These are phyloP conservation scores for Mermis nigrescens DNA, from an alignment of 2,888 invertebrate genomes.

Conservation along the genomic window DNA sequence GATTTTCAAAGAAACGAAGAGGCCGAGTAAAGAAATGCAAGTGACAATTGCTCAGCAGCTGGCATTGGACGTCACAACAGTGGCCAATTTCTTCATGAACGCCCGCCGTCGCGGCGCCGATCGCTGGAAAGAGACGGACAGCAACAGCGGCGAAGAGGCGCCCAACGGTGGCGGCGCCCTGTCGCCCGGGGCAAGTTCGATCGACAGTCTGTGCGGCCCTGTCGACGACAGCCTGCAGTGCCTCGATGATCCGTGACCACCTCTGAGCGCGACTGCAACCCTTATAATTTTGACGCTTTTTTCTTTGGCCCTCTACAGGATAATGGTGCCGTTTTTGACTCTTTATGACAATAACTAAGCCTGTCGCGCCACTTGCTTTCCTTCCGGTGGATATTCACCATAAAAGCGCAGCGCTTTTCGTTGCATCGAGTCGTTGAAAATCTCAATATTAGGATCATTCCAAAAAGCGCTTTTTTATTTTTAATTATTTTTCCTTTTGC, in stretches of 20 bases:
- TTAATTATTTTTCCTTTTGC: too few relatives aligned
- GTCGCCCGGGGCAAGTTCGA: neutral
- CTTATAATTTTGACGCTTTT: too few relatives aligned
- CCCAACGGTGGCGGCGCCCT: neutral
- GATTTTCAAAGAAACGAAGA: conserved; percentile 99
- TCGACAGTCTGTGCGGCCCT: neutral
- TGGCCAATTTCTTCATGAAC: conserved; percentile 99
- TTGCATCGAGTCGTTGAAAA: too few relatives aligned
- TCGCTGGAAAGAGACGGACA: conserved; percentile 64
- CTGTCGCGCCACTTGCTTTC: too few relatives aligned
- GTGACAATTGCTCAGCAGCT: conserved; percentile 92
- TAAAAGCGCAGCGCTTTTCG: too few relatives aligned
- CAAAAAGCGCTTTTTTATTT: too few relatives aligned
- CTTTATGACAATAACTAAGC: too few relatives aligned
- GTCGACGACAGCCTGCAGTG: neutral
- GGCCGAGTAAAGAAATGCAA: conserved; percentile 99
- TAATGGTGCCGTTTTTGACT: too few relatives aligned
- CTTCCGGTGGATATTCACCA: too few relatives aligned
- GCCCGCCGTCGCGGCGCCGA: conserved; percentile 72
- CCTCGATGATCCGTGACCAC: neutral
- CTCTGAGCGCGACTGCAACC: neutral
- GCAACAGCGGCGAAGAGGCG: neutral
- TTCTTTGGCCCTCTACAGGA: too few relatives aligned
- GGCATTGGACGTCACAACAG: conserved; percentile 86
- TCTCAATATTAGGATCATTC: too few relatives aligned